Evolutionary conservation across 2,113 vertebrate species (phyloP).

Genomic region (Synodontis membranacea): DNA sequence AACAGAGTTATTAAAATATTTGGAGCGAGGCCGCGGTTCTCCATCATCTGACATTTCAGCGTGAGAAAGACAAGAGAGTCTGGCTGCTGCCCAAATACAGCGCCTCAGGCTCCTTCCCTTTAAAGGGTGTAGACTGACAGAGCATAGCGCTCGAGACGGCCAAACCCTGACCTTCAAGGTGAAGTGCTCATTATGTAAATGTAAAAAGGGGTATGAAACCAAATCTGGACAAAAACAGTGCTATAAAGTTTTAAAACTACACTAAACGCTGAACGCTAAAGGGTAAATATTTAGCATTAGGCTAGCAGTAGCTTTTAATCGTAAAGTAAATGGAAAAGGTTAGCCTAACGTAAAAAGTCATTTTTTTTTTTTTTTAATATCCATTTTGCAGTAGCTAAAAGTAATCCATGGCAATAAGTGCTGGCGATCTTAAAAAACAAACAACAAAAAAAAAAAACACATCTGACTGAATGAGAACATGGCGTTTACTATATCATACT

Average conservation of each 20-base stretch:
- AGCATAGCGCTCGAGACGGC: neutral
- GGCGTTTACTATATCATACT: too few relatives aligned
- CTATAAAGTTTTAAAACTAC: neutral
- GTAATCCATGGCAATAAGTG: neutral
- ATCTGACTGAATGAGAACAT: too few relatives aligned
- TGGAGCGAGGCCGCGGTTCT: conserved; percentile 7
- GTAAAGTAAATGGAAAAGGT: neutral
- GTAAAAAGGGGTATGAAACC: neutral
- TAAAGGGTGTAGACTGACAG: neutral
- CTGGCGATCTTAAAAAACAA: neutral
- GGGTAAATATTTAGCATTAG: neutral
- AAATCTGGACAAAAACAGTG: neutral
- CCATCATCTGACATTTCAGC: conserved; percentile 35
- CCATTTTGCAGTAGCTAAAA: too few relatives aligned
- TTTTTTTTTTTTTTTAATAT: too few relatives aligned
- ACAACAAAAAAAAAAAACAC: too few relatives aligned
- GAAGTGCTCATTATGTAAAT: neutral
- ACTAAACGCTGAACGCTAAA: neutral
- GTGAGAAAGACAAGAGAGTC: conserved; percentile 32
- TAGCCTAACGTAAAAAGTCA: neutral
- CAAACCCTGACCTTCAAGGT: conserved; percentile 9
- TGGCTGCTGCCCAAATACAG: conserved; percentile 58
- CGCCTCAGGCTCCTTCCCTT: conserved; percentile 46
- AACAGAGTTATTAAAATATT: conserved; percentile 44
- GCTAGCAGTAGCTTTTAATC: neutral